Conservation (phyloP, 1,140 invertebrate genomes). For the Drosophila ironensis region DNA sequence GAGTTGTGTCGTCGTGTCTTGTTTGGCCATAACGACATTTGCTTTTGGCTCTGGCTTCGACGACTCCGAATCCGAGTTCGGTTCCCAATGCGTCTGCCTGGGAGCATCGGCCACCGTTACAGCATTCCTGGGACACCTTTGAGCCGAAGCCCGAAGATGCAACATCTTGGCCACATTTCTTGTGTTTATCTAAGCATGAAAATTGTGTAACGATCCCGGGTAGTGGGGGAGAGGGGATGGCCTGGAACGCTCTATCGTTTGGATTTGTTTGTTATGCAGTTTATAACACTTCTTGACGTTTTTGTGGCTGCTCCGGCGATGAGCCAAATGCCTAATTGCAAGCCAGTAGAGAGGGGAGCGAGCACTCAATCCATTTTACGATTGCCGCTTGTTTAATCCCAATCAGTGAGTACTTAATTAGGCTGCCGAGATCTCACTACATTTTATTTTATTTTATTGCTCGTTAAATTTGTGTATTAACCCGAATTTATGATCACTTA, state of each 20-base stretch:
- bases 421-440: neutral
- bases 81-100: neutral
- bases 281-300: constrained; percentile 28
- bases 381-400: constrained; percentile 39
- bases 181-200: constrained; percentile 54
- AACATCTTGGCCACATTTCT: constrained; percentile 41
- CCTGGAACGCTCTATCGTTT: constrained; percentile 1
- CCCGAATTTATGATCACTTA: constrained; percentile 43
- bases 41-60: constrained; percentile 35
- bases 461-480: constrained; percentile 47
- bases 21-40: constrained; percentile 69
- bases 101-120: constrained; percentile 57
- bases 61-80: constrained; percentile 3
- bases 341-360: neutral
- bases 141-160: constrained; percentile 13
- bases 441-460: constrained; percentile 45
- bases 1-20: constrained; percentile 44
- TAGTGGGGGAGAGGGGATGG: neutral
- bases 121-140: constrained; percentile 65
- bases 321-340: constrained; percentile 33
- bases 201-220: constrained; percentile 46
- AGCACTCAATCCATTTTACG: constrained; percentile 34
- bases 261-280: constrained; percentile 41
- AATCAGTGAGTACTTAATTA: constrained; percentile 55
- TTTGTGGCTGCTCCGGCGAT: constrained; percentile 27